phyloP scores from a whole-genome alignment of 2,113 vertebrate species.

The Eudyptes chrysolophus region DNA sequence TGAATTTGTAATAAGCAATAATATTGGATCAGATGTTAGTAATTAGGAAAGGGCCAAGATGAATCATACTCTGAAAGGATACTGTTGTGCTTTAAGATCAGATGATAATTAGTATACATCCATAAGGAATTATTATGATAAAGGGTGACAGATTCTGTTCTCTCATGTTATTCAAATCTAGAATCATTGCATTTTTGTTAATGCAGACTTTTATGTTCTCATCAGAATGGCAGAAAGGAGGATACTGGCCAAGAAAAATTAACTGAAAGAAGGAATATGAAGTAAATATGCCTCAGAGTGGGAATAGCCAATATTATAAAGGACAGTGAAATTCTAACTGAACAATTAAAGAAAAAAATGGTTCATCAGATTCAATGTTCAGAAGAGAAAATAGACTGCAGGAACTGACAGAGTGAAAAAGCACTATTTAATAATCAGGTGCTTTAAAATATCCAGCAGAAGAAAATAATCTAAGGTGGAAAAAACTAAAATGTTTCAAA shows the following conservation, averaged over 20 bases:
- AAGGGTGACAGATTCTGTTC: neutral
- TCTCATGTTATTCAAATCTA: neutral
- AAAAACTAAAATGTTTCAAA: neutral
- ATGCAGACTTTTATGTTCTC: neutral
- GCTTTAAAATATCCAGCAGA: neutral
- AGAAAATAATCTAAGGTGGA: neutral
- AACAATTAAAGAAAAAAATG: neutral
- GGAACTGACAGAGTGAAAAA: neutral
- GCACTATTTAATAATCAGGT: neutral
- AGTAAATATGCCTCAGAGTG: neutral
- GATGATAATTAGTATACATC: neutral
- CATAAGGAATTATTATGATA: neutral
- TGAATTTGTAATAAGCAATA: neutral
- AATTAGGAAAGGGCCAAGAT: neutral
- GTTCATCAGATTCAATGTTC: neutral
- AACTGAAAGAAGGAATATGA: neutral
- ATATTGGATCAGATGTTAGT: neutral
- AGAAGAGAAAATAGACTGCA: neutral
- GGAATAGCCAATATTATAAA: neutral
- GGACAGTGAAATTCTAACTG: neutral
- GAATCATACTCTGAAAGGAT: neutral
- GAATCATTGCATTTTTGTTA: neutral
- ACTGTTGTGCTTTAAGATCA: neutral
- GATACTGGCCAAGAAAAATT: neutral
- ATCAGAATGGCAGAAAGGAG: neutral